Evolutionary conservation across 2,113 vertebrate species (phyloP).

Genomic region (Eulemur rufifrons): DNA sequence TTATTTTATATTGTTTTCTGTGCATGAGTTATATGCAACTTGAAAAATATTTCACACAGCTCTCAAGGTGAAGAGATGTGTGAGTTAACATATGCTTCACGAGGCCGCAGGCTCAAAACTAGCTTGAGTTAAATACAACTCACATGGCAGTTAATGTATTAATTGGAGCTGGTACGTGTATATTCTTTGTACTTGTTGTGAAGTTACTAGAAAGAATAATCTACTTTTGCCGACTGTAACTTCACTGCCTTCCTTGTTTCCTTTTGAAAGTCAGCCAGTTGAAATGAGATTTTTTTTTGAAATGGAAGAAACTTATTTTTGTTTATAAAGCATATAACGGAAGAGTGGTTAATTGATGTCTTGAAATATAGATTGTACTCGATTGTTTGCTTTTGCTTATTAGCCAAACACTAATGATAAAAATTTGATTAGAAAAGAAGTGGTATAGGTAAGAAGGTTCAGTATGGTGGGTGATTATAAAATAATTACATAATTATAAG

Average conservation of each 20-base stretch:
- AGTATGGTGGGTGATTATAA: neutral
- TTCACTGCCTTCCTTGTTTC: neutral
- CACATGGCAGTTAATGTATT: too few species aligned
- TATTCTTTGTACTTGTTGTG: neutral
- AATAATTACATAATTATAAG: neutral
- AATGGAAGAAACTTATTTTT: neutral
- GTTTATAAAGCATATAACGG: neutral
- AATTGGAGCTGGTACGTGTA: neutral
- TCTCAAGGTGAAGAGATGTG: too few species aligned
- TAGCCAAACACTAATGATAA: neutral
- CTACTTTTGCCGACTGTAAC: neutral
- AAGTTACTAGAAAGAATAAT: neutral
- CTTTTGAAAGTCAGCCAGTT: neutral
- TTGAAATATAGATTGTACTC: neutral
- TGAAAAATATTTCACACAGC: too few species aligned
- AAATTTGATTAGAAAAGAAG: conserved; percentile 11
- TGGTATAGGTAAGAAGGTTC: neutral
- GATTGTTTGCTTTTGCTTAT: neutral
- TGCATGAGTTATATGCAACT: too few species aligned
- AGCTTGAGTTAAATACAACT: too few species aligned
- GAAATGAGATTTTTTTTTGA: neutral
- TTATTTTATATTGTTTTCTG: too few species aligned
- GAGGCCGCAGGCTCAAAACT: too few species aligned
- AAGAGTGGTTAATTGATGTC: neutral
- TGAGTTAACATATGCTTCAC: too few species aligned